Evolutionary conservation across 2,888 invertebrate genomes (phyloP), one percentile per base, ranked within the genome.

Genomic region (Epistrophe eligans): DNA sequence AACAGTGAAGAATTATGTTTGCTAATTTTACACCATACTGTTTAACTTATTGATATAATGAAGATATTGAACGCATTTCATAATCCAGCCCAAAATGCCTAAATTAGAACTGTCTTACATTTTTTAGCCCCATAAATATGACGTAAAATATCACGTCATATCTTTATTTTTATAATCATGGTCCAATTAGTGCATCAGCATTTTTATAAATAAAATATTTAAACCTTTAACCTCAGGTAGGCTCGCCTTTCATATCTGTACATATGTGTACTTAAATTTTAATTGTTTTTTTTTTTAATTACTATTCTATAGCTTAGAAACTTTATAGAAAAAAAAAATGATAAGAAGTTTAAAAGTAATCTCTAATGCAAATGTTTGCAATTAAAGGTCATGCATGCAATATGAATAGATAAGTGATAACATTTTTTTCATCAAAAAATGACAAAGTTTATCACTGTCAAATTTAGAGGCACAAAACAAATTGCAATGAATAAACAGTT

Each of bases 391-490:
- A 35, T n/a, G 17, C n/a, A 57, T 32, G 10, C 32, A 57, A 35
- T n/a, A 32, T 10, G 7, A 32, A 32, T 4, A 32, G 32, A 8
- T 32, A n/a, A 35, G n/a, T 57, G 57, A 57, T 57, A 57, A 57
- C 15, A 32, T 35, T 57, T n/a, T 1, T 57, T 57, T 32, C 9
- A n/a, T 32, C 9, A 3, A 57, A 35, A n/a, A n/a, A 17, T 57
- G 11, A 57, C 35, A 58, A 58, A 58, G 58, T 58, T 58, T 38
- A 58, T 58, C 58, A 17, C 48, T 48, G 3, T 9, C 8, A 48
- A 48, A 17, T 9, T 17, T 17, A 4, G 1, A 48, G 9, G 2
- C 0, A 10, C 9, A 7, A 17, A 17, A n/a, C 2, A n/a, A 48
- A 17, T 5, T 28, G 9, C 8, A n/a, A 15, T 7, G 2, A 55